These are phyloP conservation scores for Heliconius melpomene DNA, from an alignment of 1,140 invertebrate genomes.

Conservation along the genomic window DNA sequence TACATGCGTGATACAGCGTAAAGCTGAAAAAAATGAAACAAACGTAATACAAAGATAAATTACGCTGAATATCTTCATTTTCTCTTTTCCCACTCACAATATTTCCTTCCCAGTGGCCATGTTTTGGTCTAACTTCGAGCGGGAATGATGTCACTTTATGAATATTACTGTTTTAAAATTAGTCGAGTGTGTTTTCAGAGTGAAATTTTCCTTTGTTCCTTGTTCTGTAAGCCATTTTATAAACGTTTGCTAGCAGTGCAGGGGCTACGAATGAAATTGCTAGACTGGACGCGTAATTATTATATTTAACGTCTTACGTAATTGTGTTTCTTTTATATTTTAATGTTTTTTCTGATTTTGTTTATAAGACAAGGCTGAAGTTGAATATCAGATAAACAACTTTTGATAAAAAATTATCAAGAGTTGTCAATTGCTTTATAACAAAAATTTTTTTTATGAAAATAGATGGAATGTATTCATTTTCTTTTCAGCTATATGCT, in stretches of 20 bases:
- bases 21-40: no score
- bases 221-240: background rate
- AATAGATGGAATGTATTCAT: no score
- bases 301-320: background rate
- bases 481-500: no score
- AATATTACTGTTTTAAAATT: slow-evolving; percentile 36
- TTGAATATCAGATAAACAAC: no score
- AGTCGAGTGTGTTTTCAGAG: slow-evolving; percentile 30
- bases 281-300: background rate
- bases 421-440: no score
- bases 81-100: slow-evolving; percentile 49
- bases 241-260: slow-evolving; percentile 6
- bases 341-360: background rate
- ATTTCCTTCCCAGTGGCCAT: slow-evolving; percentile 52
- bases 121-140: slow-evolving; percentile 34
- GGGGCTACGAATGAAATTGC: slow-evolving; percentile 6
- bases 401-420: no score
- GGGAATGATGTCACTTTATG: slow-evolving; percentile 28
- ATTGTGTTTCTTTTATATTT: background rate
- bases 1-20: no score
- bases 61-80: slow-evolving; percentile 34
- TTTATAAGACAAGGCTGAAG: no score
- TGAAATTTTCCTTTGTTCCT: slow-evolving; percentile 25
- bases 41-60: background rate
- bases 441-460: no score